These are phyloP conservation scores for Steinernema feltiae DNA, from an alignment of 1,140 invertebrate species.

Conservation along the genomic window DNA sequence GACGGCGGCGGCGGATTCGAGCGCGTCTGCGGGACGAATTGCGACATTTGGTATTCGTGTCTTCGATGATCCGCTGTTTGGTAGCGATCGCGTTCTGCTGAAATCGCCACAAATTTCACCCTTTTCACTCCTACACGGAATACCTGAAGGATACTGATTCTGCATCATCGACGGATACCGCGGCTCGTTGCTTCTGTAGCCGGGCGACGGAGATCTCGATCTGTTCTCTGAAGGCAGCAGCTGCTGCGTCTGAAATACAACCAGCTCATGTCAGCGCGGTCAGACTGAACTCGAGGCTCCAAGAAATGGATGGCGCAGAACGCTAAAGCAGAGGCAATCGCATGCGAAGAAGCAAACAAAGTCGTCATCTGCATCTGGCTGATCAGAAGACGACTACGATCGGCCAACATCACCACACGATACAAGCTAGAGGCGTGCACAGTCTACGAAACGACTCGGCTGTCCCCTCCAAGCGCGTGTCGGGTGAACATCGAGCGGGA, in stretches of 20 bases:
- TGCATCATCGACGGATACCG: background rate
- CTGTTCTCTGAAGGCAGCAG: slow-evolving; percentile 26
- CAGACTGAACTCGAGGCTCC: no score
- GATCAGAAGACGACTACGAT: no score
- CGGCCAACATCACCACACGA: background rate
- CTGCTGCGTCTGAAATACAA: slow-evolving; percentile 31
- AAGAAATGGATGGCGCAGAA: no score
- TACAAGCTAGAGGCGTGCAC: background rate
- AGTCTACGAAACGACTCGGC: background rate
- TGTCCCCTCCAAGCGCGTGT: background rate
- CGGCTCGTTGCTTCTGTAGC: slow-evolving; percentile 20
- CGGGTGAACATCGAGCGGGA: background rate
- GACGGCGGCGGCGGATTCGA: background rate
- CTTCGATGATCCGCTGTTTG: background rate
- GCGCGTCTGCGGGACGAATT: background rate
- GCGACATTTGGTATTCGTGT: background rate
- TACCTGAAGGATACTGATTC: slow-evolving; percentile 3
- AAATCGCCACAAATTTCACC: no score
- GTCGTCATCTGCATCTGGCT: no score
- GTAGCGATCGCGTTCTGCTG: background rate
- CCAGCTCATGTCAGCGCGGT: no score
- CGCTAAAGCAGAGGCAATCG: no score
- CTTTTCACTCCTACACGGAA: background rate
- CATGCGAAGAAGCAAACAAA: no score
- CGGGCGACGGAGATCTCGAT: slow-evolving; percentile 27